These are phyloP conservation scores for Cottus gobio DNA, from an alignment of 2,113 vertebrate species.

Conservation along the genomic window DNA sequence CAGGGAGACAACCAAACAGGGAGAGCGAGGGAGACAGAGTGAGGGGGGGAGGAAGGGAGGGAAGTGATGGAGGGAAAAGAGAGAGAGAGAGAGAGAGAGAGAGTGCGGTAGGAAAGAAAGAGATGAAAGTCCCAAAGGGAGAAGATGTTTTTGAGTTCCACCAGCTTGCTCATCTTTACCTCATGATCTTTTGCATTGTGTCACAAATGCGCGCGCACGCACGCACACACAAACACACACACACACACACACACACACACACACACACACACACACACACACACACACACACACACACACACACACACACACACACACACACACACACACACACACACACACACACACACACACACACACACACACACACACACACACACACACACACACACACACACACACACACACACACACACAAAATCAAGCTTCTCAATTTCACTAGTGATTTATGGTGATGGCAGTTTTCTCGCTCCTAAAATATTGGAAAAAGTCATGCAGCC, in stretches of 20 bases:
- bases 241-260: not conserved
- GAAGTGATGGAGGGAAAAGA: not conserved
- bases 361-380: not conserved
- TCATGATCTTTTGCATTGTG: constrained; percentile 4
- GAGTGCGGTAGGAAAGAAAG: constrained; percentile 23
- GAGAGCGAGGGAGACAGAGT: not conserved
- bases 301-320: not conserved
- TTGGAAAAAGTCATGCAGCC: constrained; percentile 65
- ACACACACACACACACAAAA: constrained; percentile 7
- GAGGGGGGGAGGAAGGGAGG: not conserved
- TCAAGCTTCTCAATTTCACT: constrained; percentile 33
- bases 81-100: not conserved
- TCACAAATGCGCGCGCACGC: no score
- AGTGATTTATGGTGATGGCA: constrained; percentile 57
- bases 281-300: constrained; percentile 16
- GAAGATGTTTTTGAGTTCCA: constrained; percentile 60
- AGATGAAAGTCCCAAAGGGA: constrained; percentile 43
- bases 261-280: constrained; percentile 18
- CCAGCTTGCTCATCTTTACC: constrained; percentile 44
- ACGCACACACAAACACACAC: not conserved
- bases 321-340: not conserved
- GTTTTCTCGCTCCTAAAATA: constrained; percentile 60
- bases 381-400: constrained; percentile 17
- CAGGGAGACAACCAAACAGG: constrained; percentile 59
- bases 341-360: constrained; percentile 7